These are phyloP conservation scores for Hypolimnas misippus DNA, from an alignment of 2,888 invertebrate species.

Conservation along the genomic window DNA sequence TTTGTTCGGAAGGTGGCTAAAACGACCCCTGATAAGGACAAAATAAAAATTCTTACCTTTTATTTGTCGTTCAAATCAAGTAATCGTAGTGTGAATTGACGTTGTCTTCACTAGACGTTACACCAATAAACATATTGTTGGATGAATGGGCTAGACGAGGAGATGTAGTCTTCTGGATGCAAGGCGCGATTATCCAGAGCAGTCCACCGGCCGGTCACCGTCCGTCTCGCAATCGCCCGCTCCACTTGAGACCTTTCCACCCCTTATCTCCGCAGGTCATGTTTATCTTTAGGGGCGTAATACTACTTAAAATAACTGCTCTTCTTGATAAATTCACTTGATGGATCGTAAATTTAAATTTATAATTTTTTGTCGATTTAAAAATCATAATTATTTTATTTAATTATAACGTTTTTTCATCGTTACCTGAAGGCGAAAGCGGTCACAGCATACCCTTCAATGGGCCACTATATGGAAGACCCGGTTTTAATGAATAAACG, in stretches of 20 bases:
- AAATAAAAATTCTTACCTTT: constrained; percentile 59
- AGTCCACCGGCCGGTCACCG: constrained; percentile 42
- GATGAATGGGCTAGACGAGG: constrained; percentile 39
- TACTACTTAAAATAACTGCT: constrained; percentile 60
- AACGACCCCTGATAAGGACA: constrained; percentile 37
- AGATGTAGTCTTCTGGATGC: constrained; percentile 42
- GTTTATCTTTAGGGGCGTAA: constrained; percentile 68
- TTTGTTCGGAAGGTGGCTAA: constrained; percentile 35
- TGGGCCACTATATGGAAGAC: too few relatives aligned
- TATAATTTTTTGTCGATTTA: not conserved
- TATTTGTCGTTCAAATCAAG: constrained; percentile 69
- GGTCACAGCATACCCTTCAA: too few relatives aligned
- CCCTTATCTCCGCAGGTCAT: constrained; percentile 69
- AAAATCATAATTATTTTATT: too few relatives aligned
- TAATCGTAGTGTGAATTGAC: constrained; percentile 82
- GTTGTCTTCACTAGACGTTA: constrained; percentile 79
- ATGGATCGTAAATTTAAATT: not conserved
- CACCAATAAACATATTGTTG: constrained; percentile 81
- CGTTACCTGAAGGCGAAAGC: too few relatives aligned
- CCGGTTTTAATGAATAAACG: too few relatives aligned
- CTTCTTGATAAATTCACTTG: constrained; percentile 38
- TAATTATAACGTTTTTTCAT: too few relatives aligned
- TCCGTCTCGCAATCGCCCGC: constrained; percentile 38
- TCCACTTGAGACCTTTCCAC: constrained; percentile 53
- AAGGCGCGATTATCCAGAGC: constrained; percentile 49